Base-by-base conservation (phyloP, 2,113 vertebrate species). In the Ictalurus punctatus region DNA sequence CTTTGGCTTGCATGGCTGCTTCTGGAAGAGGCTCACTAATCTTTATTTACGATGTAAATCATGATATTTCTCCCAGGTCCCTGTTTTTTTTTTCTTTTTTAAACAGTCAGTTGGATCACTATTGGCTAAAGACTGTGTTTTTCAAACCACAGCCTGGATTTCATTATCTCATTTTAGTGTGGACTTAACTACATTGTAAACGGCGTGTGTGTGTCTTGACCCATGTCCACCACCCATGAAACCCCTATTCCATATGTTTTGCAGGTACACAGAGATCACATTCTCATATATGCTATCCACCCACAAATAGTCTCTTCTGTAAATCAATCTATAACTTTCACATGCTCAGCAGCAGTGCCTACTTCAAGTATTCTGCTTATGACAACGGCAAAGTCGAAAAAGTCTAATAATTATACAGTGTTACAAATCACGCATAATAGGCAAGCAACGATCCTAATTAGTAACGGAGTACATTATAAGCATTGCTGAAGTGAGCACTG, bases 401-500 rank as follows among this genome's bases (percentile, higher is more conserved):
- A 67, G 73, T 86, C 85, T 63, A 78, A 61, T 37, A 34, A 59
- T 17, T 81, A 86, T 56, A 78, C 12, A 27, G 56, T 79, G 56
- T 48, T 48, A n/a, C 27, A 59, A 12, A 76, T 54, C 21, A 59
- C 37, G 23, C 58, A 76, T 63, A 63, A 84, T 65, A 21, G 3
- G 8, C 10, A 23, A 84, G 56, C 73, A 84, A 52, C 3, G 69
- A 84, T 78, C 56, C 17, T 83, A 83, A 83, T 84, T 88, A 88
- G 81, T 63, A 63, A 44, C 21, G 3, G 56, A 88, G 25, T 23
- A 58, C 56, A 76, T 88, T 84, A 88, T 84, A 52, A 84, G 13
- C 87, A 84, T 63, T 84, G 34, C 25, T 74, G 54, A 88, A 83
- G 40, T 16, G n/a, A 88, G 37, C 54, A 74, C 54, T 74, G 65